Percentiles rank a stretch among this genome's conserved stretches.
Evolutionary conservation across 2,113 vertebrate genomes (phyloP).

Genomic region (Opisthocomus hoazin): DNA sequence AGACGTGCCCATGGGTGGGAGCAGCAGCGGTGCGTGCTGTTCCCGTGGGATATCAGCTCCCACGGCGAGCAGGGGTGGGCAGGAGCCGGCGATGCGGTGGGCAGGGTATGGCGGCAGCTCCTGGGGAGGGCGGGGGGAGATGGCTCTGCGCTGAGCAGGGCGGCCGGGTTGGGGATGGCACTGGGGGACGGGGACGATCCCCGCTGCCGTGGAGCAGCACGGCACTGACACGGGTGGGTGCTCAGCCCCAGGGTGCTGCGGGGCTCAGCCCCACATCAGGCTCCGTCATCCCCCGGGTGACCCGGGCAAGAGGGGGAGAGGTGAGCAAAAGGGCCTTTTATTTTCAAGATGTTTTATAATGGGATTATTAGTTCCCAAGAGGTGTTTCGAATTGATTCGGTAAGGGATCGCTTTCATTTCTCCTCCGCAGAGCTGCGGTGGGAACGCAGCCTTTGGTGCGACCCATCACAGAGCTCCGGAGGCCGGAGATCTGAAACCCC

Average conservation of each 20-base stretch:
- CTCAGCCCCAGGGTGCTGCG: background rate
- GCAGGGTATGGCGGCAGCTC: background rate
- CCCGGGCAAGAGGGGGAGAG: background rate
- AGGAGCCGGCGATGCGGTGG: background rate
- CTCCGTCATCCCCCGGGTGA: background rate
- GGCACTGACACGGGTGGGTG: background rate
- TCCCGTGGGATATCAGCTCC: background rate
- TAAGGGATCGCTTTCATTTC: slow-evolving; percentile 25
- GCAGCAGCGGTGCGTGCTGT: background rate
- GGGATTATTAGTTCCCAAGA: slow-evolving; percentile 56
- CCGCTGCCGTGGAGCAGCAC: fast-evolving
- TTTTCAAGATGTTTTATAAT: slow-evolving; percentile 54
- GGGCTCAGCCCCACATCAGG: background rate
- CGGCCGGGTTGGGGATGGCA: background rate
- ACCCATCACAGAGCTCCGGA: background rate
- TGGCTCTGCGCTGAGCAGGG: background rate
- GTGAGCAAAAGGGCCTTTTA: slow-evolving; percentile 11
- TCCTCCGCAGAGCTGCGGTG: background rate
- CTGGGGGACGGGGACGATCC: fast-evolving
- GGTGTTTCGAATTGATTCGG: slow-evolving; percentile 30
- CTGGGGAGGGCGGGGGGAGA: background rate
- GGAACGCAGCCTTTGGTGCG: slow-evolving; percentile 1
- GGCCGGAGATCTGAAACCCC: background rate
- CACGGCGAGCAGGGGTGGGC: background rate
- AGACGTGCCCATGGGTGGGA: fast-evolving